A percentile compares a stretch with the other conserved stretches of the same genome.
Evolutionary conservation across 2,797 vertebrate genomes (phyloP).

Genomic region (Thamnophis elegans): DNA sequence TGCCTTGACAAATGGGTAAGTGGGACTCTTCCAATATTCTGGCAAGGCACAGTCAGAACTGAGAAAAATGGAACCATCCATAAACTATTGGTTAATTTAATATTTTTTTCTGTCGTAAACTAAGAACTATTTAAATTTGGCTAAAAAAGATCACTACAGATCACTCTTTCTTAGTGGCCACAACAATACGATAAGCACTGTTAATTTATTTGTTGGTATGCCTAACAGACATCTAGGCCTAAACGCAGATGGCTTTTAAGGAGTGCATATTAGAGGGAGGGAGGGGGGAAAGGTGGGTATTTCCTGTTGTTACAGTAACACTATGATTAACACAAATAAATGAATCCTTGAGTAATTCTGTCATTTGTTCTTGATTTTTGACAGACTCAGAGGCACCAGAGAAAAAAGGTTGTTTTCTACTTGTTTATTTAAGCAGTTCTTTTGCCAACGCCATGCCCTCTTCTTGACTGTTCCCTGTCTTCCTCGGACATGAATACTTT

Average conservation of each 20-base stretch:
- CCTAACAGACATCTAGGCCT: constrained; percentile 3
- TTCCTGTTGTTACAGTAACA: constrained; percentile 32
- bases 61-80: not conserved
- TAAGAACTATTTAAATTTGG: not conserved
- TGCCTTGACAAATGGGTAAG: not conserved
- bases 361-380: constrained; percentile 51
- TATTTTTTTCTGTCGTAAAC: not conserved
- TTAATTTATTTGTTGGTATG: constrained; percentile 4
- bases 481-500: constrained; percentile 44
- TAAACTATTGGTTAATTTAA: not conserved
- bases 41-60: not conserved
- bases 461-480: constrained; percentile 56
- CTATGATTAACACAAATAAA: constrained; percentile 27
- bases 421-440: constrained; percentile 56
- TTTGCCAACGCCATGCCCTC: constrained; percentile 41
- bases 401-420: constrained; percentile 50
- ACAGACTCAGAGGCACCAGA: constrained; percentile 41
- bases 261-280: not conserved
- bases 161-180: rapidly evolving
- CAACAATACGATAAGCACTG: not conserved
- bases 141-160: not conserved
- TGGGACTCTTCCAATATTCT: not conserved
- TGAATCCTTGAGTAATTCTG: constrained; percentile 29
- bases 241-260: not conserved
- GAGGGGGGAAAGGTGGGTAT: not conserved